These are phyloP conservation scores for Eufriesea mexicana DNA, from an alignment of 1,140 invertebrate species.

Conservation along the genomic window DNA sequence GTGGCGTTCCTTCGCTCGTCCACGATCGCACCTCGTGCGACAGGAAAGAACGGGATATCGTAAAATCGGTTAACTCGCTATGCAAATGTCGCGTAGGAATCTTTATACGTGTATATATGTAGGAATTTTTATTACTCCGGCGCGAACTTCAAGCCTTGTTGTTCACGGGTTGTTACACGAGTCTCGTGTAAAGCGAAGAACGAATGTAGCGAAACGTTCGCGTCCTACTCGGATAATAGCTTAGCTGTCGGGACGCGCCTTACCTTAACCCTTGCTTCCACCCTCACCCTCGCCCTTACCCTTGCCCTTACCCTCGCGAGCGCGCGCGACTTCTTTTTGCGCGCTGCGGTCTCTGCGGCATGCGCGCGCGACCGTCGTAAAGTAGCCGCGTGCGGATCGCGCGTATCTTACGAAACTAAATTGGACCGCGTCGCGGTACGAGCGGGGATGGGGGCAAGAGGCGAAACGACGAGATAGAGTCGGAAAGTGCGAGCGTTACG, in stretches of 20 bases:
- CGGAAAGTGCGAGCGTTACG: background rate
- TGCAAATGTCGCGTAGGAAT: conserved; percentile 55
- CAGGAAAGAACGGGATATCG: background rate
- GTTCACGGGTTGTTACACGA: conserved; percentile 54
- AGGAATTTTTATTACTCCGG: conserved; percentile 61
- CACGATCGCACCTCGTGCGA: conserved; percentile 5
- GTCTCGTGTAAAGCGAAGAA: conserved; percentile 65
- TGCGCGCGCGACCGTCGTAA: conserved; percentile 65
- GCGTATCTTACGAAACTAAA: conserved; percentile 70
- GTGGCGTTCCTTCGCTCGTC: too few relatives aligned
- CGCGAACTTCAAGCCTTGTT: conserved; percentile 52
- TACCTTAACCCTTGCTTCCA: conserved; percentile 29
- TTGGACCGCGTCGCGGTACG: conserved; percentile 62
- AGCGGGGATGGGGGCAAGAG: conserved; percentile 15
- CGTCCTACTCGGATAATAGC: conserved; percentile 65
- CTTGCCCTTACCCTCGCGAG: background rate
- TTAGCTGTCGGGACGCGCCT: conserved; percentile 67
- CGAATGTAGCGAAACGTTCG: conserved; percentile 65
- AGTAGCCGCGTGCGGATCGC: conserved; percentile 67
- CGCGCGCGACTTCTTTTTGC: conserved; percentile 56
- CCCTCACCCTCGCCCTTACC: background rate
- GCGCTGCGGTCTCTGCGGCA: conserved; percentile 56
- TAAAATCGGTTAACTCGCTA: conserved; percentile 51
- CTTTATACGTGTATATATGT: too few relatives aligned
- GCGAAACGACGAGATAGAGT: conserved; percentile 28